Evolutionary conservation across 2,113 vertebrate genomes (phyloP), one percentile per base, ranked within the genome.

Genomic region (Xiphorhynchus elegans): DNA sequence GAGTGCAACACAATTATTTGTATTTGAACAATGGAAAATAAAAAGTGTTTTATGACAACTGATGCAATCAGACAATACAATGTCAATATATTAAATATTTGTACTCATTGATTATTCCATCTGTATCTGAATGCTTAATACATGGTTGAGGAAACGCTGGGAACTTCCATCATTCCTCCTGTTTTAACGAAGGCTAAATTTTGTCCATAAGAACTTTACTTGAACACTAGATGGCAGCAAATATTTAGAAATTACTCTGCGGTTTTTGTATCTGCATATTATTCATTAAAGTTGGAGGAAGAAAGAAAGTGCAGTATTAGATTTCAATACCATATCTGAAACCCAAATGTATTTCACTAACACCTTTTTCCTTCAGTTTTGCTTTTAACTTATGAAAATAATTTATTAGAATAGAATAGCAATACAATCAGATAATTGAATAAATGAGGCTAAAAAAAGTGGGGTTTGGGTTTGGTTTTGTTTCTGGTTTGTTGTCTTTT

Each of bases 171-270:
- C n/a, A 12, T 59, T 63, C 37, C 5, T 53, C 19, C 6, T 15
- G 12, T 37, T 84, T 69, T 33, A 33, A 37, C 15, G 6, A 24
- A 67, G 17, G 33, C 26, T 16, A 6, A 0, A 9, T 72, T 56
- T 75, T 79, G 23, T 8, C 33, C 13, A 0, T 47, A 50, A 53
- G 26, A 87, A 52, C 56, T 60, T 75, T 59, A 78, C 28, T 10
- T 76, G 62, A 62, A 85, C 98, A 97, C 97, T 97, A 97, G 98
- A 90, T 98, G 98, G 97, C 97, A 98, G 97, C 97, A 98, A 79
- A 97, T 96, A 91, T 91, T 94, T 95, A 95, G 53, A 95, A 97
- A 94, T 95, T 77, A 68, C 20, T 72, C 81, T 69, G 35, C 44
- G 52, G 84, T 73, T 17, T 87, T 83, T 60, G 35, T 87, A 96